Percentiles rank a stretch among this genome's conserved stretches.
phyloP scores from a whole-genome alignment of 2,113 vertebrate species.

The Pachycephala philippinensis region DNA sequence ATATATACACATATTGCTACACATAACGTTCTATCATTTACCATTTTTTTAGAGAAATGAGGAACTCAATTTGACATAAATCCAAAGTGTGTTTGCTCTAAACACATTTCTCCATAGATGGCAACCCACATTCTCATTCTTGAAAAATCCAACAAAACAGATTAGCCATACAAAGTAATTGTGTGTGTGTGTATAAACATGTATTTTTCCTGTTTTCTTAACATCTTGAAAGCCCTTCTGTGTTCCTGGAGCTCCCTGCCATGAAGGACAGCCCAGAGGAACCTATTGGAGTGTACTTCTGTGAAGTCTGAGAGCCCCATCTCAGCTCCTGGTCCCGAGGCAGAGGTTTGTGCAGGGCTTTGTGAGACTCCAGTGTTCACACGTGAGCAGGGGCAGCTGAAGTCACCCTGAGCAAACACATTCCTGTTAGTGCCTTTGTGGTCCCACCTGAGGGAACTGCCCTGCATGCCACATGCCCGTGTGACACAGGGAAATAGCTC shows the following conservation, averaged over 20 bases:
- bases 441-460: not conserved
- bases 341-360: not conserved
- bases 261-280: not conserved
- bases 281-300: not conserved
- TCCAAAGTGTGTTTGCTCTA: not conserved
- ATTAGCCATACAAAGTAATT: not conserved
- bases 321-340: not conserved
- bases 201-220: not conserved
- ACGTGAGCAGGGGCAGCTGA: not conserved
- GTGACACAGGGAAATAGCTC: not conserved
- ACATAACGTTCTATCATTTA: not conserved
- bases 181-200: not conserved
- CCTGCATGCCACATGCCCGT: not conserved
- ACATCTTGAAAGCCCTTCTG: not conserved
- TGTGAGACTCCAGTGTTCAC: not conserved
- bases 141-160: not conserved
- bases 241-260: not conserved
- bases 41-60: not conserved
- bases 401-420: not conserved
- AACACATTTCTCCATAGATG: not conserved
- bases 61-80: not conserved
- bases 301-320: not conserved
- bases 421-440: accelerated
- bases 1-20: not conserved
- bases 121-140: not conserved